Percentiles rank a stretch among this genome's conserved stretches.
Evolutionary conservation across 1,140 invertebrate genomes (phyloP).

Genomic region (Artemia franciscana): DNA sequence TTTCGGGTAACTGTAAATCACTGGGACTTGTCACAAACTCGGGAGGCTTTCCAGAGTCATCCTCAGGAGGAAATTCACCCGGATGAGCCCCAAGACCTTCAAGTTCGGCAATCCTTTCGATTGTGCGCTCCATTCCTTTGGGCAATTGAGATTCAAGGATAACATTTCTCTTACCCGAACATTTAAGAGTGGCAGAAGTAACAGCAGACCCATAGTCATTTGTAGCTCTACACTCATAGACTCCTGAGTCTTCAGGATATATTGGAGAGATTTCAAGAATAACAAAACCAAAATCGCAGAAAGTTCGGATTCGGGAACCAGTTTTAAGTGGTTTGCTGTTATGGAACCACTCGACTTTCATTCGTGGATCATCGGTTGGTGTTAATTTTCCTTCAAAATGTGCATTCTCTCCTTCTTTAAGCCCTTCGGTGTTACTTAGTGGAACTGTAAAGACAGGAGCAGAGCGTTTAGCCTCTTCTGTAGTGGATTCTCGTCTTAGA

Average conservation of each 20-base stretch:
- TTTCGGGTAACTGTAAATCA: constrained; percentile 62
- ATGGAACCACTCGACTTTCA: constrained; percentile 89
- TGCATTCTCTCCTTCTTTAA: constrained; percentile 70
- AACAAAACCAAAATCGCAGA: constrained; percentile 85
- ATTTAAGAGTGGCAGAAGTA: constrained; percentile 69
- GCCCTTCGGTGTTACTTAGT: constrained; percentile 54
- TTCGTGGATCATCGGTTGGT: constrained; percentile 76
- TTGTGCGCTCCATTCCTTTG: constrained; percentile 73
- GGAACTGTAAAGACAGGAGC: constrained; percentile 77
- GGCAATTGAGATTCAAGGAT: constrained; percentile 74
- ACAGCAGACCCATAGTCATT: constrained; percentile 75
- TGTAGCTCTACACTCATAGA: constrained; percentile 70
- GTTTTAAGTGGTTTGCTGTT: constrained; percentile 71
- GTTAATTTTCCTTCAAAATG: constrained; percentile 83
- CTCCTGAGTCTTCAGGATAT: constrained; percentile 81
- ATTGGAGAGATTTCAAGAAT: constrained; percentile 80
- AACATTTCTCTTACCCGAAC: constrained; percentile 59
- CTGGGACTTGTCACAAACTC: constrained; percentile 71
- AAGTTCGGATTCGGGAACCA: constrained; percentile 70
- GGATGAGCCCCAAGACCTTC: constrained; percentile 47
- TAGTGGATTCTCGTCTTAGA: constrained; percentile 37
- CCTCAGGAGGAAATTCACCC: constrained; percentile 31
- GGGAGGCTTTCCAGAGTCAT: constrained; percentile 65
- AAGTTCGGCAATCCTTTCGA: constrained; percentile 74
- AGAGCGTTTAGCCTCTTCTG: constrained; percentile 42